These are phyloP conservation scores for Tiaroga cobitis DNA, from an alignment of 2,797 vertebrate species.

Conservation along the genomic window DNA sequence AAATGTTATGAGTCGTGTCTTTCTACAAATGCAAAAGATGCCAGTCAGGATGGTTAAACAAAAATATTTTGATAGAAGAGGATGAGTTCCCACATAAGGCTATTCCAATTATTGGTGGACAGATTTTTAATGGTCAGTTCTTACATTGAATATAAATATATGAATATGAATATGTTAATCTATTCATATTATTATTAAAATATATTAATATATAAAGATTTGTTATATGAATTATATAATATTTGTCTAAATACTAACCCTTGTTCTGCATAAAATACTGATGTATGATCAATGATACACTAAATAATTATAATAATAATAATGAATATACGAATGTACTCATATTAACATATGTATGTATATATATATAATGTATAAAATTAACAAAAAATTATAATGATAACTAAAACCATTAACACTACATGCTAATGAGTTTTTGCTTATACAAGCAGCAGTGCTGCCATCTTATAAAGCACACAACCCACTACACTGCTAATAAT, in stretches of 20 bases:
- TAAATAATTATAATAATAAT: too few species aligned
- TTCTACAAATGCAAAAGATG: background rate
- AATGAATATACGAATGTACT: too few species aligned
- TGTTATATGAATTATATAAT: background rate
- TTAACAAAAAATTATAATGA: too few species aligned
- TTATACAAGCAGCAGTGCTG: too few species aligned
- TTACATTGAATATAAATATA: background rate
- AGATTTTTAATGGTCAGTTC: background rate
- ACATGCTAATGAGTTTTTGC: background rate
- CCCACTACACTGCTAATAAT: too few species aligned
- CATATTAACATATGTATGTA: too few species aligned
- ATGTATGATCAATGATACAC: background rate
- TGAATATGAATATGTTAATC: background rate
- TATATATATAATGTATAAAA: too few species aligned
- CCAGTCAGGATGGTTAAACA: background rate
- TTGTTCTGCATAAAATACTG: background rate
- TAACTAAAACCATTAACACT: too few species aligned
- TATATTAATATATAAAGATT: too few species aligned
- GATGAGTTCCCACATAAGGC: background rate
- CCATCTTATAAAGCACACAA: too few species aligned
- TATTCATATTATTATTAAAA: background rate
- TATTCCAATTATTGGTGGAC: background rate
- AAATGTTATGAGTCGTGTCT: background rate
- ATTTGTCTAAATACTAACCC: background rate
- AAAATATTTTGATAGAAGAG: background rate